These are phyloP conservation scores for Rhagonycha fulva DNA, from an alignment of 2,888 invertebrate genomes.

Conservation along the genomic window DNA sequence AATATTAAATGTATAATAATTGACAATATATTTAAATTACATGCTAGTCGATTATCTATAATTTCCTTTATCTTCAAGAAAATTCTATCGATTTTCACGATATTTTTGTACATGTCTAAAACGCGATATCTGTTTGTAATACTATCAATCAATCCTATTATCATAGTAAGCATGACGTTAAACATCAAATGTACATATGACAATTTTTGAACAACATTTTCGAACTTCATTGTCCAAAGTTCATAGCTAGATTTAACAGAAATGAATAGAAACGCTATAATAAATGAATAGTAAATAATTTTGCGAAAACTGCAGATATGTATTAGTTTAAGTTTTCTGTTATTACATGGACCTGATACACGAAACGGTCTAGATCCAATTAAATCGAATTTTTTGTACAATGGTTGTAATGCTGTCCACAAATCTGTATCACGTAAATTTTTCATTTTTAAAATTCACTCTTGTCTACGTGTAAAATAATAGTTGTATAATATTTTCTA, in stretches of 20 bases:
- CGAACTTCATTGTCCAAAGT: no score
- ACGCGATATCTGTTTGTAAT: background rate
- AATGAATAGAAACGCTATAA: no score
- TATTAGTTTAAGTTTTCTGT: background rate
- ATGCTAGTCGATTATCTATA: background rate
- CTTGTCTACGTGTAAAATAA: background rate
- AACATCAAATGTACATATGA: background rate
- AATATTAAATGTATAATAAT: background rate
- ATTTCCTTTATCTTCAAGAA: background rate
- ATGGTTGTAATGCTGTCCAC: background rate
- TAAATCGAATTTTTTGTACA: background rate
- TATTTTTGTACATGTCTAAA: background rate
- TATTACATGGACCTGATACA: background rate
- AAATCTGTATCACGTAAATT: background rate
- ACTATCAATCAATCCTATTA: background rate
- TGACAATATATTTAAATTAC: background rate
- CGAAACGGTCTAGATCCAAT: background rate
- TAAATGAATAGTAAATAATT: no score
- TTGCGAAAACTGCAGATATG: background rate
- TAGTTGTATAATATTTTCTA: no score
- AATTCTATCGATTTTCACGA: background rate
- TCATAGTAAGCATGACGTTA: background rate
- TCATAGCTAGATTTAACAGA: no score
- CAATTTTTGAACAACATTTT: no score
- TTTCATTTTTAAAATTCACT: background rate